A percentile compares a stretch with the other conserved stretches of the same genome.
phyloP scores from a whole-genome alignment of 1,140 invertebrate species.

The Heliconius eleuchia region DNA sequence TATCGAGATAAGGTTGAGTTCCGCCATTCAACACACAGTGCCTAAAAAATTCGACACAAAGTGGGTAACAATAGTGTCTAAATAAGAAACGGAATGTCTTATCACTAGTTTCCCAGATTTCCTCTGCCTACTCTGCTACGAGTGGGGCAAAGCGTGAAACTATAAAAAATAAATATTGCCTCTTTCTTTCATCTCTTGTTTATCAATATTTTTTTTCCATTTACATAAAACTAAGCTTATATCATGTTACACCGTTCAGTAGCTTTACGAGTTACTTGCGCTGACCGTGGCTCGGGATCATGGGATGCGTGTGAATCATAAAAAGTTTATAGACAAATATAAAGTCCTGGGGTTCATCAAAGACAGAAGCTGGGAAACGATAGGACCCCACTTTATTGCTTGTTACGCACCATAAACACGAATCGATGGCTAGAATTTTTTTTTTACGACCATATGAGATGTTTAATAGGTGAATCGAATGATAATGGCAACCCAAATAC shows the following conservation, averaged over 20 bases:
- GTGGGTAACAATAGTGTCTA: too few relatives aligned
- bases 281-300: conserved; percentile 58
- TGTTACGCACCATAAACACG: conserved; percentile 76
- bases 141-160: too few relatives aligned
- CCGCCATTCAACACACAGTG: too few relatives aligned
- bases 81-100: too few relatives aligned
- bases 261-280: conserved; percentile 73
- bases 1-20: too few relatives aligned
- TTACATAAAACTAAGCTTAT: conserved; percentile 18
- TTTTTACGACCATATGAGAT: conserved; percentile 60
- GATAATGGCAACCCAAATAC: conserved; percentile 26
- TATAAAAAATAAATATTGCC: background rate
- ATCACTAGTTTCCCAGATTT: too few relatives aligned
- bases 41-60: too few relatives aligned
- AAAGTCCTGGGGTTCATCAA: conserved; percentile 70
- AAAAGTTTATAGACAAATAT: conserved; percentile 75
- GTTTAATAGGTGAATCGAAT: conserved; percentile 54
- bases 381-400: conserved; percentile 73
- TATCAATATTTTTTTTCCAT: background rate
- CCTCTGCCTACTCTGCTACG: too few relatives aligned
- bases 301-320: conserved; percentile 59
- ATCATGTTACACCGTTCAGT: conserved; percentile 63
- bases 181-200: background rate
- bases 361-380: conserved; percentile 66
- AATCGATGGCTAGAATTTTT: conserved; percentile 63